Evolutionary conservation across 1,140 invertebrate genomes (phyloP).

Genomic region (Sycophila sp.): DNA sequence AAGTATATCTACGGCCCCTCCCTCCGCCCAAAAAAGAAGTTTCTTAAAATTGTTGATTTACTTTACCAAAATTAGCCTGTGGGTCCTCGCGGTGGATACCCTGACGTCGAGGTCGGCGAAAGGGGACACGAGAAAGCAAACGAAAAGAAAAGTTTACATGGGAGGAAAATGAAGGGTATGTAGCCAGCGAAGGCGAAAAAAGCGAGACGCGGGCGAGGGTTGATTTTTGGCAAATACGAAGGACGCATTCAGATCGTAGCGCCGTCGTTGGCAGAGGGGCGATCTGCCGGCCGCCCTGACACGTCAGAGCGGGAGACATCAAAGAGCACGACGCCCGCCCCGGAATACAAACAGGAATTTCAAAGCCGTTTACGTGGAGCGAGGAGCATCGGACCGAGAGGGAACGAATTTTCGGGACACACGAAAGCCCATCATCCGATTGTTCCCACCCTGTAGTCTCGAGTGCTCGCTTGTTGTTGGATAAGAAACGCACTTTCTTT

Average conservation of each 20-base stretch:
- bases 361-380: slow-evolving; percentile 13
- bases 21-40: no score
- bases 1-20: no score
- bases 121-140: slow-evolving; percentile 33
- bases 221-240: slow-evolving; percentile 52
- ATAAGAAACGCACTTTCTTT: no score
- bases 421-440: slow-evolving; percentile 30
- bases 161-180: slow-evolving; percentile 29
- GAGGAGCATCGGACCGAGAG: background rate
- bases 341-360: slow-evolving; percentile 51
- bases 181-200: no score
- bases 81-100: no score
- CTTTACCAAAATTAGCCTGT: no score
- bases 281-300: slow-evolving; percentile 44
- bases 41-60: no score
- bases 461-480: background rate
- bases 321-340: slow-evolving; percentile 53
- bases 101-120: no score
- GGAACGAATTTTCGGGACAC: slow-evolving; percentile 13
- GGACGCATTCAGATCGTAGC: slow-evolving; percentile 61
- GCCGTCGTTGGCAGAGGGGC: slow-evolving; percentile 24
- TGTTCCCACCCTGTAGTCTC: background rate
- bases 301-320: slow-evolving; percentile 60
- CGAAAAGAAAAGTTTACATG: slow-evolving; percentile 32
- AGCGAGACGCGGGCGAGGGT: slow-evolving; percentile 27